Evolutionary conservation across 2,113 vertebrate genomes (phyloP), one percentile per base, ranked within the genome.

Genomic region (Tyto alba): DNA sequence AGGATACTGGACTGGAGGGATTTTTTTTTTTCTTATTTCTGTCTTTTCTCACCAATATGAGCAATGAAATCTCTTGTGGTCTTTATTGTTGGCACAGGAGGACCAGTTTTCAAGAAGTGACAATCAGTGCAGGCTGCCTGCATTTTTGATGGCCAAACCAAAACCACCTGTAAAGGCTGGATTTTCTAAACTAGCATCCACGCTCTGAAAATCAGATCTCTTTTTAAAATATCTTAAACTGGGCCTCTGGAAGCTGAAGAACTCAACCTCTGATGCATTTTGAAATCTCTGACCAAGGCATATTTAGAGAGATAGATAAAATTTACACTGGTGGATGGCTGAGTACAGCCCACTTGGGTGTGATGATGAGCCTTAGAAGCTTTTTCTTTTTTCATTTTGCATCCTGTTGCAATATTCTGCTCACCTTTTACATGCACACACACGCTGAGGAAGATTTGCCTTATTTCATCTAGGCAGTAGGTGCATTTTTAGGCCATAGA

Each of bases 81-180:
- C 64, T 63, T 40, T 56, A 16, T 67, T 21, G n/a, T 40, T 77
- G 57, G 41, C 52, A 21, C 25, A 16, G 25, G 45, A 77, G 76
- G 76, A 45, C 36, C 23, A 14, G 26, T 52, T 63, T 60, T 76
- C 25, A 79, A 34, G 22, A 74, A 59, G 26, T 0, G 1, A 11
- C 7, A 9, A 1, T 48, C 0, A 0, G 1, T 52, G 36, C 38
- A 75, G 75, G 18, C 56, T 83, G 47, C 47, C 55, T 1, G 0
- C 3, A 0, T 23, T 53, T 59, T 77, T 59, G 41, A 43, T 57
- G n/a, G 20, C 38, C 47, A 50, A 55, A 59, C 3, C 1, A n/a
- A 52, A 87, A 19, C 17, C 0, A 1, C 36, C 26, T 11, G 15
- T 9, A 27, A 62, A 34, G 34, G 32, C 69, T 82, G 75, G 21